These are phyloP conservation scores for Rhinichthys klamathensis DNA, from an alignment of 2,113 vertebrate genomes.

Conservation along the genomic window DNA sequence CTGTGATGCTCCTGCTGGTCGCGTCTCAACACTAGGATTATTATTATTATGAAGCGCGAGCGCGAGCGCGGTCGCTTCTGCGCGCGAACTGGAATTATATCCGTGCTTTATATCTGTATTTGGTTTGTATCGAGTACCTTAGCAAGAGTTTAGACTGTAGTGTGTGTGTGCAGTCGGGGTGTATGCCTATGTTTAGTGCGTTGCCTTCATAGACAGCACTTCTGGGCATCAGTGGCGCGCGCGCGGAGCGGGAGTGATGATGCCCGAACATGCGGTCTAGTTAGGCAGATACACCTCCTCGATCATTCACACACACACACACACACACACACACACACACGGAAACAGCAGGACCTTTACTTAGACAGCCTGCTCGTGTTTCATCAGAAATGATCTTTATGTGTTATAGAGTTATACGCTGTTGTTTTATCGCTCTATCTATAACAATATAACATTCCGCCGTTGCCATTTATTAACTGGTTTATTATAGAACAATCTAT, in stretches of 20 bases:
- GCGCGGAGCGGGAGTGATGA: not conserved
- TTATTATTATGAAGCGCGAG: too few species aligned
- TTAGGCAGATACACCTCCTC: not conserved
- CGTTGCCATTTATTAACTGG: too few species aligned
- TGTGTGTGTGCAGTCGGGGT: not conserved
- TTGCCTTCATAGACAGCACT: not conserved
- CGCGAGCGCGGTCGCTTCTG: not conserved
- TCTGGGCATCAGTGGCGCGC: not conserved
- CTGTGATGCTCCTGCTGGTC: not conserved
- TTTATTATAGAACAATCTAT: too few species aligned
- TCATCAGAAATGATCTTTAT: too few species aligned
- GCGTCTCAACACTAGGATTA: not conserved
- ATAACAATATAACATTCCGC: too few species aligned
- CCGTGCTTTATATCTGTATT: not conserved
- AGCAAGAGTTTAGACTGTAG: not conserved
- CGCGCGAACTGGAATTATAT: not conserved
- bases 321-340: too few species aligned
- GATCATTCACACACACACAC: not conserved
- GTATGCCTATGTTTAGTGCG: not conserved
- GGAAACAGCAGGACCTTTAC: not conserved
- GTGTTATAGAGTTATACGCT: too few species aligned
- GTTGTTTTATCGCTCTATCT: too few species aligned
- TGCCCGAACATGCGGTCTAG: not conserved
- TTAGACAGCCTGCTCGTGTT: not conserved
- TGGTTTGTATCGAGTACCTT: not conserved